phyloP scores from a whole-genome alignment of 2,888 invertebrate species.

The Hyalella azteca region DNA sequence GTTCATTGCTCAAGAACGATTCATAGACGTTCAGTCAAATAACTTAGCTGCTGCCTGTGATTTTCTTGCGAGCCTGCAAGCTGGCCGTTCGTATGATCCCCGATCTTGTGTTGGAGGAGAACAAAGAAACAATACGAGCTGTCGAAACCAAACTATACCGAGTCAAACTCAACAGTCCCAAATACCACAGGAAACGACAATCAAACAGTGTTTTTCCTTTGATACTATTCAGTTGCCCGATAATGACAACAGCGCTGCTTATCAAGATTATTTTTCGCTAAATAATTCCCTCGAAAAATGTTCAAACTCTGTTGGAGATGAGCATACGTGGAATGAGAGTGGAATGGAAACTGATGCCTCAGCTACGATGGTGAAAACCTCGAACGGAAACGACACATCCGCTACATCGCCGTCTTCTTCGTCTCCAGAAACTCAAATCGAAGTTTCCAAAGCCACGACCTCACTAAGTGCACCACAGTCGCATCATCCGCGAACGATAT shows the following conservation, averaged over 20 bases:
- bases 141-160: neutral
- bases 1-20: constrained; percentile 37
- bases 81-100: neutral
- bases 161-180: constrained; percentile 21
- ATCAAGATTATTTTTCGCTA: neutral
- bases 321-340: neutral
- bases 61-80: neutral
- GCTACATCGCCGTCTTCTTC: constrained; percentile 21
- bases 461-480: neutral
- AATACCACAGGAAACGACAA: constrained; percentile 21
- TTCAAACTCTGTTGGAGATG: neutral
- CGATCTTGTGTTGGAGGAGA: neutral
- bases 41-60: constrained; percentile 27
- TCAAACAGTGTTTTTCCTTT: neutral
- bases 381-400: constrained; percentile 15
- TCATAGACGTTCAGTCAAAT: constrained; percentile 31
- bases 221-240: neutral
- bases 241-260: neutral
- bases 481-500: neutral
- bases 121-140: neutral
- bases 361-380: neutral
- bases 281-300: neutral
- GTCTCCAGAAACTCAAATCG: constrained; percentile 24
- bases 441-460: constrained; percentile 7
- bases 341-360: neutral